phyloP scores from a whole-genome alignment of 2,113 vertebrate species.

The Corythaixoides concolor region DNA sequence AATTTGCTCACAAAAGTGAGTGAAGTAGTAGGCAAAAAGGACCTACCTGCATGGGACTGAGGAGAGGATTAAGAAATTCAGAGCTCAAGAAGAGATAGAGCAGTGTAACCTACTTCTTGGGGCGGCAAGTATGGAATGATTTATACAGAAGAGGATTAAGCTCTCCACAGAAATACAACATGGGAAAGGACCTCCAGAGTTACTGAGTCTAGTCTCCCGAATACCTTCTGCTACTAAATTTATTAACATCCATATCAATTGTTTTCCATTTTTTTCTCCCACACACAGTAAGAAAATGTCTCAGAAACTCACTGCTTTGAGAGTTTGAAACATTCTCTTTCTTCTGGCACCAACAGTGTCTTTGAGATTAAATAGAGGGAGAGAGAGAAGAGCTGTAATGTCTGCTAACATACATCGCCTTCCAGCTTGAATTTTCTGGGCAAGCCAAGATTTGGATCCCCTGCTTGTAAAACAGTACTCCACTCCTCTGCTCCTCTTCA shows the following conservation, averaged over 20 bases:
- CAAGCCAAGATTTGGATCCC: neutral
- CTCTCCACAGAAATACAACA: neutral
- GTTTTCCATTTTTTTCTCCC: neutral
- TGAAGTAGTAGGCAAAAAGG: neutral
- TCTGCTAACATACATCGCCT: neutral
- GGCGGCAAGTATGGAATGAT: neutral
- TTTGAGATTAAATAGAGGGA: neutral
- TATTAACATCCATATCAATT: neutral
- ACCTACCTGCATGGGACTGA: neutral
- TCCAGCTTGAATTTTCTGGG: neutral
- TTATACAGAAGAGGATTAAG: neutral
- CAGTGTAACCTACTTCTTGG: neutral
- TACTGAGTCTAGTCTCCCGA: neutral
- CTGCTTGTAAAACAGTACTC: neutral
- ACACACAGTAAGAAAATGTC: neutral
- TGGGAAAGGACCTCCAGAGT: neutral
- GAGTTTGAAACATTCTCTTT: neutral
- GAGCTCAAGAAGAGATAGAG: neutral
- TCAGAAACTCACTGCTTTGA: neutral
- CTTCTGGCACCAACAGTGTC: neutral
- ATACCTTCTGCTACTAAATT: neutral
- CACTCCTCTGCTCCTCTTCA: neutral
- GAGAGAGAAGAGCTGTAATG: neutral
- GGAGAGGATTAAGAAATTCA: neutral
- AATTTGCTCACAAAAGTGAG: neutral